Conservation (phyloP, 2,113 vertebrate species). For the Hippocampus abdominalis region DNA sequence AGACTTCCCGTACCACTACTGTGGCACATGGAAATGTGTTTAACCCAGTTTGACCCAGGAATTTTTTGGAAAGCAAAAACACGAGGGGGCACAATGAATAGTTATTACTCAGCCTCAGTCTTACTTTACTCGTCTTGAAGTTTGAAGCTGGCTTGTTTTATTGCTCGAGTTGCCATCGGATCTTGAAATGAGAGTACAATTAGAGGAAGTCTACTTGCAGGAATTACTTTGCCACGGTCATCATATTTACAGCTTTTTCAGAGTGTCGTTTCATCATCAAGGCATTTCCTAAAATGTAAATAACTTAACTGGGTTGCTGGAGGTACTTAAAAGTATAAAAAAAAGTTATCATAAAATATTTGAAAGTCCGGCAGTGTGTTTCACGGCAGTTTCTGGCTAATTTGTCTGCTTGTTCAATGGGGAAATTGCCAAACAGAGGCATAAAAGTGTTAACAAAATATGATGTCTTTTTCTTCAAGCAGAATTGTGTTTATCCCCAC, state of each 20-base stretch:
- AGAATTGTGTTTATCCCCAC: background rate
- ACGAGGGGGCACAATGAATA: background rate
- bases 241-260: background rate
- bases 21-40: background rate
- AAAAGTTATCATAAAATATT: background rate
- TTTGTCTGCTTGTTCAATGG: background rate
- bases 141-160: background rate
- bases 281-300: background rate
- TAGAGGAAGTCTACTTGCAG: constrained; percentile 7
- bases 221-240: background rate
- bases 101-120: background rate
- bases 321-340: background rate
- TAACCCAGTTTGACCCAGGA: background rate
- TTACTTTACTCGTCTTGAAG: background rate
- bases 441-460: background rate
- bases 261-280: background rate
- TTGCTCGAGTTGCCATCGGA: background rate
- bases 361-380: background rate
- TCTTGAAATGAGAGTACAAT: background rate
- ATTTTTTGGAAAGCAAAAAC: background rate
- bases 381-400: background rate
- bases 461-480: background rate
- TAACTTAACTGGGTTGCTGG: background rate
- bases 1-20: background rate
- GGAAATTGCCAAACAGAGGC: background rate